A percentile compares a stretch with the other conserved stretches of the same genome.
These are phyloP conservation scores for Thripadectes ignobilis DNA, from an alignment of 2,797 vertebrate genomes.

Conservation along the genomic window DNA sequence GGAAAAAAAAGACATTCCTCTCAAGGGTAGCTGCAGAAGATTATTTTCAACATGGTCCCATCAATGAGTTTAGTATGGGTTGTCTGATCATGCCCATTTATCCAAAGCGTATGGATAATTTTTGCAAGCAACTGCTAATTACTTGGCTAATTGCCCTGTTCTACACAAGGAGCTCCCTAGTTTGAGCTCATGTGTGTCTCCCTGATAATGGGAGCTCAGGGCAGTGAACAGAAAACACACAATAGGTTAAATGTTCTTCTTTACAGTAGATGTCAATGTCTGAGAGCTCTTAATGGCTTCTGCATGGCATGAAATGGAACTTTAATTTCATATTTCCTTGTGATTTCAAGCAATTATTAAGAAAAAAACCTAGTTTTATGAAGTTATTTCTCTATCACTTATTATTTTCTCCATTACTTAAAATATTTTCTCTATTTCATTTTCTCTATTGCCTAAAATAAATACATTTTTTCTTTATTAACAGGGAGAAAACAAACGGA, in stretches of 20 bases:
- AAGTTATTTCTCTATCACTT: background rate
- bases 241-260: background rate
- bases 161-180: background rate
- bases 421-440: background rate
- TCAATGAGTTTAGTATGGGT: accelerated
- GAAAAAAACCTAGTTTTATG: background rate
- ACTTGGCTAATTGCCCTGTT: background rate
- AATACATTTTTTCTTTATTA: background rate
- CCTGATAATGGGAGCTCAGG: background rate
- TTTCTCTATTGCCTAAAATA: background rate
- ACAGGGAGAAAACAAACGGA: background rate
- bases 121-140: background rate
- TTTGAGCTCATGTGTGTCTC: background rate
- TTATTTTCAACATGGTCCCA: background rate
- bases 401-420: background rate
- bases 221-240: background rate
- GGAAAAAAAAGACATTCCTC: background rate
- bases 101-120: background rate
- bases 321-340: background rate
- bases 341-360: background rate
- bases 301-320: background rate
- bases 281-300: background rate
- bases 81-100: background rate
- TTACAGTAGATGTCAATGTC: background rate
- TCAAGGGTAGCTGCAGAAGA: background rate